Conservation (phyloP, 2,113 vertebrate genomes). For the Sorex araneus region DNA sequence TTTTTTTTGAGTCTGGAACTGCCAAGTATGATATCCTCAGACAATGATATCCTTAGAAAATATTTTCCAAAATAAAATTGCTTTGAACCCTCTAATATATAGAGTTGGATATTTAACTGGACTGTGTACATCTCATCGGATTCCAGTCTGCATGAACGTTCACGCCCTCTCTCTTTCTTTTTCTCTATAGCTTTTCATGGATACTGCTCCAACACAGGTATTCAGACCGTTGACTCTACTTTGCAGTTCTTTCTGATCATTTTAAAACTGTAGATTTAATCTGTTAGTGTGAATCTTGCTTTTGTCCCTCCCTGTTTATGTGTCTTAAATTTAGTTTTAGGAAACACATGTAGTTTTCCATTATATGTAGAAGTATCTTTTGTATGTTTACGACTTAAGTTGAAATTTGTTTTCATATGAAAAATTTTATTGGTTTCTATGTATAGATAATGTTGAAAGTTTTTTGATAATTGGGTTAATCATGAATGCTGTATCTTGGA, state of each 20-base stretch:
- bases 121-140: constrained; percentile 47
- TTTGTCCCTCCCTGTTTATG: constrained; percentile 47
- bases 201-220: constrained; percentile 69
- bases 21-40: background rate
- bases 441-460: constrained; percentile 56
- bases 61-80: constrained; percentile 22
- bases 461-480: constrained; percentile 50
- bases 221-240: constrained; percentile 69
- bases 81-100: constrained; percentile 37
- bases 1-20: constrained; percentile 25
- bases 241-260: constrained; percentile 75
- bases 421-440: constrained; percentile 61
- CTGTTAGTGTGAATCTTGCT: constrained; percentile 59
- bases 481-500: constrained; percentile 48
- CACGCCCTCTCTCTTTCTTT: constrained; percentile 40
- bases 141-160: constrained; percentile 68
- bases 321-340: constrained; percentile 37
- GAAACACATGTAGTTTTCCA: constrained; percentile 36
- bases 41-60: constrained; percentile 33
- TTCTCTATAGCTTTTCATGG: constrained; percentile 80
- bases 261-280: constrained; percentile 13
- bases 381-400: constrained; percentile 52
- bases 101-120: constrained; percentile 41
- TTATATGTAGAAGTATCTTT: constrained; percentile 25
- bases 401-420: constrained; percentile 67